Evolutionary conservation across 2,113 vertebrate species (phyloP).

Genomic region (Gavia stellata): DNA sequence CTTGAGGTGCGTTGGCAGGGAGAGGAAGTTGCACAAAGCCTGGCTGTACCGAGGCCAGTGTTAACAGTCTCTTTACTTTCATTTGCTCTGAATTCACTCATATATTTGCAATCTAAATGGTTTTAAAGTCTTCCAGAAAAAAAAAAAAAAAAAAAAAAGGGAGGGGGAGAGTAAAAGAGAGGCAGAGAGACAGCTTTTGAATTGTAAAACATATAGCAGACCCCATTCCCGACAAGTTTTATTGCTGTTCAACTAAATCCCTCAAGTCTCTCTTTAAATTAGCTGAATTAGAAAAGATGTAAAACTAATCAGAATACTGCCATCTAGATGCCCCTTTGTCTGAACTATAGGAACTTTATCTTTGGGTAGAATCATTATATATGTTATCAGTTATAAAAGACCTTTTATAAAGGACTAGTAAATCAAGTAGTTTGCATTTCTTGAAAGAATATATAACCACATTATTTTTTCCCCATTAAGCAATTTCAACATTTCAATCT

Average conservation of each 20-base stretch:
- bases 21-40: conserved; percentile 10
- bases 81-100: background rate
- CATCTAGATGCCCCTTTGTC: background rate
- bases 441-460: background rate
- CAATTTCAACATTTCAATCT: background rate
- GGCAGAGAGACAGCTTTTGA: background rate
- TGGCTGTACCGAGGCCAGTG: background rate
- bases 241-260: background rate
- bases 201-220: conserved; percentile 6
- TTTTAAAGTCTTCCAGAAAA: background rate
- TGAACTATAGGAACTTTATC: background rate
- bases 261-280: conserved; percentile 20
- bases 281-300: conserved; percentile 9
- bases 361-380: background rate
- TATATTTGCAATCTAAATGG: background rate
- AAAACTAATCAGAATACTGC: conserved; percentile 34
- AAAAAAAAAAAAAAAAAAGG: background rate
- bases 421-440: background rate
- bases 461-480: background rate
- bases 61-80: background rate
- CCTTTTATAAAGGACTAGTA: background rate
- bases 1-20: background rate
- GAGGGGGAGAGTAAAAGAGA: background rate
- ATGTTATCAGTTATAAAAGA: background rate
- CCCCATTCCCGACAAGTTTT: background rate